Evolutionary conservation across 1,140 invertebrate species (phyloP).

Genomic region (Drosophila gunungcola): DNA sequence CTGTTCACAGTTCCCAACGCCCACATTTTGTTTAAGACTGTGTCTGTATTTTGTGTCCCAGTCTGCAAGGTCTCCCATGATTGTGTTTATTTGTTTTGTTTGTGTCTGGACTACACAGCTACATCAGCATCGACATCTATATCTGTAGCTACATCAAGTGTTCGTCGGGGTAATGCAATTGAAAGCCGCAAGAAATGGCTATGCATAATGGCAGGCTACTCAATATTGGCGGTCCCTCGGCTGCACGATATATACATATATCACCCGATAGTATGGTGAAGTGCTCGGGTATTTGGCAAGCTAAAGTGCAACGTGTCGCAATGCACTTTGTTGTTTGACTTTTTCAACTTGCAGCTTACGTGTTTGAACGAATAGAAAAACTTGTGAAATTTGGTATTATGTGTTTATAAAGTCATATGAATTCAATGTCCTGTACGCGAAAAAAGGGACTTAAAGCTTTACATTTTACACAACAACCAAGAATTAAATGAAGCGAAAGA

Average conservation of each 20-base stretch:
- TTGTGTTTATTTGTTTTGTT: slow-evolving; percentile 48
- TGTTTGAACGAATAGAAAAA: slow-evolving; percentile 54
- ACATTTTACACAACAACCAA: no score
- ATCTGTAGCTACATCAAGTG: slow-evolving; percentile 36
- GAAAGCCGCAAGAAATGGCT: slow-evolving; percentile 69
- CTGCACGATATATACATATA: slow-evolving; percentile 30
- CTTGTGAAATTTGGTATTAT: slow-evolving; percentile 42
- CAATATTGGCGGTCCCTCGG: slow-evolving; percentile 40
- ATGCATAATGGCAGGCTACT: slow-evolving; percentile 68
- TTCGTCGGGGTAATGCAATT: slow-evolving; percentile 49
- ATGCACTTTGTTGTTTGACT: slow-evolving; percentile 50
- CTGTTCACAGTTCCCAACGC: slow-evolving; percentile 5
- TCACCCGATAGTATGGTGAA: slow-evolving; percentile 10
- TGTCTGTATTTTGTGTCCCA: slow-evolving; percentile 22
- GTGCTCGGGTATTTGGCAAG: slow-evolving; percentile 35
- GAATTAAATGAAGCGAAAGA: no score
- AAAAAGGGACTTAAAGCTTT: background rate
- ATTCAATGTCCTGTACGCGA: slow-evolving; percentile 7
- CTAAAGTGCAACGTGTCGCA: slow-evolving; percentile 55
- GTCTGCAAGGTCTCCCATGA: slow-evolving; percentile 16
- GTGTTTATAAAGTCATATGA: slow-evolving; percentile 31
- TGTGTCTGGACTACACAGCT: slow-evolving; percentile 32
- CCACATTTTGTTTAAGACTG: slow-evolving; percentile 6
- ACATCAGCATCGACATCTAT: slow-evolving; percentile 24
- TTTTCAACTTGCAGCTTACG: slow-evolving; percentile 42